Evolutionary conservation across 2,797 vertebrate genomes (phyloP), one percentile per base, ranked within the genome.

Genomic region (Sebastes hopkinsi): DNA sequence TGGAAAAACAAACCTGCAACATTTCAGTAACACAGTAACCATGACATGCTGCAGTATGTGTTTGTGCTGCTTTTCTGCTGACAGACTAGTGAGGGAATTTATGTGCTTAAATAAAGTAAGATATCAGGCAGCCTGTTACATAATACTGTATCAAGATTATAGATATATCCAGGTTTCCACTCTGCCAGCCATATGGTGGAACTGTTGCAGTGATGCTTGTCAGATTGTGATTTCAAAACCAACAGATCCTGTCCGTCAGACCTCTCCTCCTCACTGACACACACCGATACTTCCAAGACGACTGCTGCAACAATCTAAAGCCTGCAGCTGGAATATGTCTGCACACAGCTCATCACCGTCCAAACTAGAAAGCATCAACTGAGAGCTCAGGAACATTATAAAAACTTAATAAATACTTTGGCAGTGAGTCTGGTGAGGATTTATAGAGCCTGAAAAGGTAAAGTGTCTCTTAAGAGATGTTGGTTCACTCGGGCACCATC

Each of bases 401-500:
- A 84, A 69, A 65, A 67, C 25, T 77, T 66, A 2, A 72, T 68
- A 25, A 62, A 61, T 13, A 55, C 36, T 68, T 36, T 67, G 64
- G 75, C 62, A 77, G 61, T 6, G 32, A 38, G 16, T 61, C 29
- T 62, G 54, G 75, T 30, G 50, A 62, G 50, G 59, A 25, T 77
- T 72, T 62, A 56, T 22, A 14, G n/a, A 60, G 58, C 27, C 20
- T 66, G 54, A 64, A 46, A 64, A 67, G 61, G 30, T 58, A 42
- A 42, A 32, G 16, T 60, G 30, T 73, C 52, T 65, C 30, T 42
- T 22, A 27, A 8, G 36, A 77, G 7, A 64, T 42, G 23, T 59
- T 68, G 30, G 55, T 67, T 60, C 22, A 12, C 30, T 46, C 18
- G 4, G 3, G 22, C 0, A 4, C 10, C 13, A 16, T 46, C 64